phyloP scores from a whole-genome alignment of 1,140 invertebrate species.

The Cherax quadricarinatus region DNA sequence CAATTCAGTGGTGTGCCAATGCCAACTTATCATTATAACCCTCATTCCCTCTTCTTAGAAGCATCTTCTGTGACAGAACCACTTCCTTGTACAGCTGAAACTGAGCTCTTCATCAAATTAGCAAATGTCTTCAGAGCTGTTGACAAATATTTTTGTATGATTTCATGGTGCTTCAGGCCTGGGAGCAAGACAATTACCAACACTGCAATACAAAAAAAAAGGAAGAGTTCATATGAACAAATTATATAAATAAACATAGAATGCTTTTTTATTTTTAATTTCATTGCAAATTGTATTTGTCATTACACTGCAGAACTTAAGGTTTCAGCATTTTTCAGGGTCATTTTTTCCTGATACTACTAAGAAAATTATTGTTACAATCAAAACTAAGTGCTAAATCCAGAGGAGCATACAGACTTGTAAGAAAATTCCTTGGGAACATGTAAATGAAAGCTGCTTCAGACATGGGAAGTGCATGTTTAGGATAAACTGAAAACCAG shows the following conservation, averaged over 20 bases:
- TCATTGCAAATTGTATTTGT: not conserved
- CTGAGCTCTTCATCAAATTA: slow-evolving; percentile 35
- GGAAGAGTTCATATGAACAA: not conserved
- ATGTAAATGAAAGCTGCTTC: no score
- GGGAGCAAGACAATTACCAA: slow-evolving; percentile 76
- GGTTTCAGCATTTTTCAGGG: no score
- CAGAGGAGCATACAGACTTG: no score
- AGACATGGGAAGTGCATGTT: no score
- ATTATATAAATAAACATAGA: not conserved
- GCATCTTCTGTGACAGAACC: not conserved
- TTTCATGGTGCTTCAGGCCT: slow-evolving; percentile 77
- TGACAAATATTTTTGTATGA: slow-evolving; percentile 76
- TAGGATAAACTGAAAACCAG: no score
- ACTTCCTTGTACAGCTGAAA: not conserved
- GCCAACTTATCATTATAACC: not conserved
- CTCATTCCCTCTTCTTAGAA: slow-evolving; percentile 52
- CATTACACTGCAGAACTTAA: not conserved
- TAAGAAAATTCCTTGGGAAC: no score
- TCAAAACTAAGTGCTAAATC: no score
- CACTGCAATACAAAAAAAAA: slow-evolving; percentile 75
- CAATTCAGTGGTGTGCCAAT: not conserved
- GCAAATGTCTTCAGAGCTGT: slow-evolving; percentile 25
- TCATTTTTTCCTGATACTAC: no score
- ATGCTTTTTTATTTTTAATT: no score
- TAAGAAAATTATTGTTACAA: no score